A percentile compares a stretch with the other conserved stretches of the same genome.
Conservation (phyloP, 2,888 invertebrate genomes). For the Platycheirus albimanus region DNA sequence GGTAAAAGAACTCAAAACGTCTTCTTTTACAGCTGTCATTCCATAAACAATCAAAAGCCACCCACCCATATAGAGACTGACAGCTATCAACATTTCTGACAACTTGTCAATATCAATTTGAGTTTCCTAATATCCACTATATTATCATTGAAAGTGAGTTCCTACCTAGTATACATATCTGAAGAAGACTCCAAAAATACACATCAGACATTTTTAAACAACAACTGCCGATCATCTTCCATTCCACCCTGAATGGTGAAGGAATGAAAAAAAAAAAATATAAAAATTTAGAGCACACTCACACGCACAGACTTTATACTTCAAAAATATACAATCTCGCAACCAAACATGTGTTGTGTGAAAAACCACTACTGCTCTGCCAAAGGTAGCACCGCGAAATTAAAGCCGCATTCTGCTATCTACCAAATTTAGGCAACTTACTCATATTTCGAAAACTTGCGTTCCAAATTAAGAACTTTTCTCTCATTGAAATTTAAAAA, state of each 20-base stretch:
- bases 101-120: constrained; percentile 34
- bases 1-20: constrained; percentile 17
- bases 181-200: constrained; percentile 56
- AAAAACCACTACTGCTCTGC: constrained; percentile 13
- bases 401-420: constrained; percentile 77
- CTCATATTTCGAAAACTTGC: constrained; percentile 86
- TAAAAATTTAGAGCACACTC: constrained; percentile 33
- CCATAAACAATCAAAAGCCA: constrained; percentile 46
- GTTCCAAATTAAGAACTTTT: constrained; percentile 86
- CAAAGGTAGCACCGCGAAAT: constrained; percentile 55
- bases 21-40: constrained; percentile 28
- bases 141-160: neutral
- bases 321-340: constrained; percentile 3
- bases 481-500: constrained; percentile 15
- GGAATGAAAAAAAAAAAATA: neutral
- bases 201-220: constrained; percentile 8
- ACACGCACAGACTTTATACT: constrained; percentile 12
- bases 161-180: too few relatives aligned
- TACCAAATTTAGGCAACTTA: constrained; percentile 87
- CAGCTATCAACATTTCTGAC: constrained; percentile 34
- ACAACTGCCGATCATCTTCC: constrained; percentile 25
- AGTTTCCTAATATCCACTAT: constrained; percentile 43
- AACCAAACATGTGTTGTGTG: constrained; percentile 5
- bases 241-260: constrained; percentile 25
- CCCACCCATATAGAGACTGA: constrained; percentile 29